phyloP scores from a whole-genome alignment of 2,888 invertebrate species.

The Agrotis exclamationis region DNA sequence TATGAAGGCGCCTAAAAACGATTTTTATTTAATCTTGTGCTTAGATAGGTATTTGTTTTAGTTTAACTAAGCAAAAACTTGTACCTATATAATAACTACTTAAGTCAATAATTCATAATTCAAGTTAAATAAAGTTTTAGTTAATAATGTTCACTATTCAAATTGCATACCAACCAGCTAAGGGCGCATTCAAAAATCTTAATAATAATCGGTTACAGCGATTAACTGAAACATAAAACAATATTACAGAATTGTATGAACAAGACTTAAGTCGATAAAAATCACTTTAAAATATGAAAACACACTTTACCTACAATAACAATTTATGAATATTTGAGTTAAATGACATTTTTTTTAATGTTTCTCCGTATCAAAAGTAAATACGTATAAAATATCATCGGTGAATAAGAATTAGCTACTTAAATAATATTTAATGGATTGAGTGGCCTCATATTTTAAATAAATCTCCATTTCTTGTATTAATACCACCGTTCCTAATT shows the following conservation, averaged over 20 bases:
- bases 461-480: constrained; percentile 63
- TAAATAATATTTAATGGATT: constrained; percentile 65
- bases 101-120: neutral
- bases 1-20: constrained; percentile 3
- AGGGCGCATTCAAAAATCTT: neutral
- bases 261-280: neutral
- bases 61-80: neutral
- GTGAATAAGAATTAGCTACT: constrained; percentile 76
- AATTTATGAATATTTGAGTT: constrained; percentile 29
- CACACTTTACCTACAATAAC: neutral
- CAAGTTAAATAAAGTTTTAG: neutral
- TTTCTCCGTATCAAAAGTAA: constrained; percentile 44
- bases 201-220: neutral
- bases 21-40: neutral
- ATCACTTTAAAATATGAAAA: constrained; percentile 24
- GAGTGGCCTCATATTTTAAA: constrained; percentile 70
- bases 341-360: constrained; percentile 45
- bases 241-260: neutral
- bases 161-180: neutral
- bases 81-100: neutral
- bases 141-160: neutral
- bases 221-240: neutral
- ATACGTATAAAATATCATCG: constrained; percentile 66
- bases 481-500: constrained; percentile 51
- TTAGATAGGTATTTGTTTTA: neutral